phyloP scores from a whole-genome alignment of 2,797 vertebrate species.

The Peromyscus nudipes region DNA sequence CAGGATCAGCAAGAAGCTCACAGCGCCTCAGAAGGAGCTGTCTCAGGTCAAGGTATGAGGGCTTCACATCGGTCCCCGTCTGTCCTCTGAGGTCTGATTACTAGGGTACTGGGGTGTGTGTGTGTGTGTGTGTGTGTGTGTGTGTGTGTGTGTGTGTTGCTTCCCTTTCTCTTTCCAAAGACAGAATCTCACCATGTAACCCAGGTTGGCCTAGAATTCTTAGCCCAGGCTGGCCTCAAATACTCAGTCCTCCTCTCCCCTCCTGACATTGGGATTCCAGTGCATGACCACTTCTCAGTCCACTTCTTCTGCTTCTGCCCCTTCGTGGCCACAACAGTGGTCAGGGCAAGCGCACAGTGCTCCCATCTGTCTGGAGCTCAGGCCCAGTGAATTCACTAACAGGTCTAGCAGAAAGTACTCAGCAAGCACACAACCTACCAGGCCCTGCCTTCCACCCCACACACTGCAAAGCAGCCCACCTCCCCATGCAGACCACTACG shows the following conservation, averaged over 20 bases:
- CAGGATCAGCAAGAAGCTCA: conserved; percentile 91
- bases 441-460: neutral
- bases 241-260: neutral
- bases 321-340: neutral
- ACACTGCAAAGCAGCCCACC: too few species aligned
- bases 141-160: neutral
- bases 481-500: neutral
- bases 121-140: neutral
- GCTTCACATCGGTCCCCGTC: rapidly evolving
- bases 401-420: neutral
- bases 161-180: neutral
- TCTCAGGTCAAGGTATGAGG: conserved; percentile 96
- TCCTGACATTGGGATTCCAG: neutral
- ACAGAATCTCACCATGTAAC: neutral
- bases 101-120: neutral
- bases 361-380: neutral
- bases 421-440: neutral
- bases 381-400: neutral
- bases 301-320: neutral
- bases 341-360: neutral
- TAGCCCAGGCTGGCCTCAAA: neutral
- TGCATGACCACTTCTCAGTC: neutral
- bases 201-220: neutral
- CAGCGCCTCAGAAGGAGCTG: conserved; percentile 94
- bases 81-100: neutral